Base-by-base conservation (phyloP, 2,888 invertebrate species). In the Steromphala cineraria region DNA sequence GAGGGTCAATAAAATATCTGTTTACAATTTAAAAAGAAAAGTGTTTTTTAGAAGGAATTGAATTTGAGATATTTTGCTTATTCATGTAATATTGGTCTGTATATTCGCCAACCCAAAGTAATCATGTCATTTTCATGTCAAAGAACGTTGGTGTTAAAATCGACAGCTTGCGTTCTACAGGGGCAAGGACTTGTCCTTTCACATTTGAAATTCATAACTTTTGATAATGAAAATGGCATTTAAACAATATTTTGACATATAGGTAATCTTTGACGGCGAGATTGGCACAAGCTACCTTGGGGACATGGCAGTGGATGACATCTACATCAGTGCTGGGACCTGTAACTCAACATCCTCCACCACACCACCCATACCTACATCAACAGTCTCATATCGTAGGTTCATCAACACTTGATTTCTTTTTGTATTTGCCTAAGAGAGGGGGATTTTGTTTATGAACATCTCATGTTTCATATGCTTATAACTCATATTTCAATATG, bases 251-350 rank as follows among this genome's bases (percentile, higher is more conserved):
- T 46, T 5, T 46, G 46, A 10, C 13, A 13, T 46, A 3, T 80
- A 89, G 89, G 56, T 89, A 31, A 88, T 89, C 36, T 90, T 91
- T 85, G 92, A 91, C 82, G 91, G 87, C 17, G 87, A 89, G 55
- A 79, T 86, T 28, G 90, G 89, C 21, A 82, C 71, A 24, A 88
- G 88, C 21, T 85, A 78, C 74, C 81, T 84, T 36, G 90, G 91
- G 36, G 91, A 91, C 79, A 90, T 92, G 28, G 91, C 91, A 13
- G 84, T 92, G 24, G 92, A 92, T 84, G 92, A 92, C 75, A 77
- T 92, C 5, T 75, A 79, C 3, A 82, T 90, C 31, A 80, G 80
- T 24, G 80, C 75, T 17, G 89, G 90, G 21, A 31, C 62, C 8
- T 92, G 92, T 82, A 84, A 84, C n/a, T 82, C 85, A 0, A 83